Evolutionary conservation across 2,113 vertebrate genomes (phyloP).

Genomic region (Laticauda colubrina): DNA sequence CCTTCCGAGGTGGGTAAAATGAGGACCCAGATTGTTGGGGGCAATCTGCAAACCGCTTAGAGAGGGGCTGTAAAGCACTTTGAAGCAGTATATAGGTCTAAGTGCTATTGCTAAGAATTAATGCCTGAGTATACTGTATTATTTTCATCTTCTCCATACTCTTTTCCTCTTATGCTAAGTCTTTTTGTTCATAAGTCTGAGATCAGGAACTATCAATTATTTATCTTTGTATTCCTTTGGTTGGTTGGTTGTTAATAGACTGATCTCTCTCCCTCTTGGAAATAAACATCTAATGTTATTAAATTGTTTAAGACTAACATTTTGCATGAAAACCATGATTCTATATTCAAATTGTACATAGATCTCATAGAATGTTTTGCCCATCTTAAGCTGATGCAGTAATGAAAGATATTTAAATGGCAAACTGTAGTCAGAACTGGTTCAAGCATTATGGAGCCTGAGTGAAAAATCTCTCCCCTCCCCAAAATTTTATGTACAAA

Average conservation of each 20-base stretch:
- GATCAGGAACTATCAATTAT: neutral
- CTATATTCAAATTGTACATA: neutral
- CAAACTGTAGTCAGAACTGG: neutral
- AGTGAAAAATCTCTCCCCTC: neutral
- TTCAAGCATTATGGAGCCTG: neutral
- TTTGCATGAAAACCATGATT: neutral
- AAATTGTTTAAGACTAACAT: neutral
- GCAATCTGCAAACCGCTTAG: no score
- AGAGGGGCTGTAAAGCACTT: no score
- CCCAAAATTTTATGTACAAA: neutral
- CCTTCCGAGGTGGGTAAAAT: no score
- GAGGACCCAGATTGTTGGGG: no score
- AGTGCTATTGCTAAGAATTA: neutral
- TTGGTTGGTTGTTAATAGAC: neutral
- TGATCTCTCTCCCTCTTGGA: neutral
- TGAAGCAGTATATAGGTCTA: no score
- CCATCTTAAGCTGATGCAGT: neutral
- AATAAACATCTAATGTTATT: neutral
- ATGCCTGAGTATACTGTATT: neutral
- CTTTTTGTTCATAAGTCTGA: neutral
- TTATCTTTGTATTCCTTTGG: neutral
- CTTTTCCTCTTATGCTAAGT: neutral
- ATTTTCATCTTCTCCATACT: neutral
- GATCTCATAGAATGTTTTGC: neutral
- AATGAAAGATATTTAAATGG: neutral